Evolutionary conservation across 2,888 invertebrate genomes (phyloP).

Genomic region (Diplazon laetatorius): DNA sequence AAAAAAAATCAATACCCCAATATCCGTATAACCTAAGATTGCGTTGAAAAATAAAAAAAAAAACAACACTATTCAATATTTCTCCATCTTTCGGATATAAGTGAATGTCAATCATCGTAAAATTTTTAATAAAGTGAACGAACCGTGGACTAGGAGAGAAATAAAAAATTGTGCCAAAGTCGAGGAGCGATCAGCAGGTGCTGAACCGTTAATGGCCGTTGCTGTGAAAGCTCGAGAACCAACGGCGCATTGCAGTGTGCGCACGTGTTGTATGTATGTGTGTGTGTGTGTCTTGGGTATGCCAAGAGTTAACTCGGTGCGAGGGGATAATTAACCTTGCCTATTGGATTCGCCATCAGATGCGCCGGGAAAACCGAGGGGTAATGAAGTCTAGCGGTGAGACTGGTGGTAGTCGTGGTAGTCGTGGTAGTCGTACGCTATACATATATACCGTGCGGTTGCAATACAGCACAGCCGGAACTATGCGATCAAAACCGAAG

Average conservation of each 20-base stretch:
- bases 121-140: background rate
- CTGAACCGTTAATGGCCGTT: constrained; percentile 15
- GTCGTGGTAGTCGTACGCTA: background rate
- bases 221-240: constrained; percentile 4
- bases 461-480: constrained; percentile 31
- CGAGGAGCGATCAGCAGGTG: background rate
- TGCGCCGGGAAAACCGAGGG: constrained; percentile 39
- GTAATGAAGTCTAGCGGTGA: constrained; percentile 52
- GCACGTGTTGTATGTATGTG: no score
- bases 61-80: background rate
- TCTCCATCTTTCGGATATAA: no score
- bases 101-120: background rate
- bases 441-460: constrained; percentile 26
- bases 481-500: constrained; percentile 36
- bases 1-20: no score
- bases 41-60: no score
- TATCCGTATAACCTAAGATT: no score
- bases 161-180: background rate
- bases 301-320: constrained; percentile 11
- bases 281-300: constrained; percentile 17
- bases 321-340: constrained; percentile 52
- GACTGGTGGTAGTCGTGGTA: background rate
- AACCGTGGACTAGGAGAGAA: no score
- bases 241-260: no score
- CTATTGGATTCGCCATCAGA: constrained; percentile 45